Base-by-base conservation (phyloP, 2,797 vertebrate species). In the Enteromius treurensis region DNA sequence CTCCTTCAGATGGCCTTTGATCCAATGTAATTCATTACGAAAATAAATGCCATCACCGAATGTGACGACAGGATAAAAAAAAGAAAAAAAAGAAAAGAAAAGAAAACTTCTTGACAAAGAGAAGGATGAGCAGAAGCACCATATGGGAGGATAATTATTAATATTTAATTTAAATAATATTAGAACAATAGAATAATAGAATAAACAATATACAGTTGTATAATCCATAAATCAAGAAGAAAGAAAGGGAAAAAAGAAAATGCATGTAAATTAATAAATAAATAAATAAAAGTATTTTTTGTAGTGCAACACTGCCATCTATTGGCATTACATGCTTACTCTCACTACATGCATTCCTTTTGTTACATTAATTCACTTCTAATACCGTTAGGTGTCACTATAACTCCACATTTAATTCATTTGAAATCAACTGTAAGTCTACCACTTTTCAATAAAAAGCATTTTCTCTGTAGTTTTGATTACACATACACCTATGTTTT, bases 291-390 rank as follows among this genome's bases (percentile, higher is more conserved):
- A 47, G 4, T 14, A 47, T 4, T 51, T 11, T 51, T 5, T 37
- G 10, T 40, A 80, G 81, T 51, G 70, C 17, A 77, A 19, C 32
- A 68, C 79, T 83, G 86, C 75, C 81, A 77, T 51, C 87, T 87
- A 21, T n/a, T 77, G 85, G 80, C 29, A 3, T 17, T 8, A 55
- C 1, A 29, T 29, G n/a, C 32, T 40, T 2, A 47, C 13, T 9
- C 23, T 55, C 5, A 1, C 32, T 4, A 29, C 14, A 40, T 8
- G 6, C 2, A 13, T 32, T 0, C 4, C 0, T 51, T 71, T 74
- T 47, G 11, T 4, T 5, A n/a, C 76, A 11, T 15, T 6, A 78
- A 7, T 75, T 17, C 4, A 45, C 5, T 21, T 51, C 4, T 15
- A 53, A 32, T 71, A 49, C 77, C 83, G 75, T 26, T 68, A 88